phyloP scores from a whole-genome alignment of 1,140 invertebrate species.

The Helicoverpa armigera region DNA sequence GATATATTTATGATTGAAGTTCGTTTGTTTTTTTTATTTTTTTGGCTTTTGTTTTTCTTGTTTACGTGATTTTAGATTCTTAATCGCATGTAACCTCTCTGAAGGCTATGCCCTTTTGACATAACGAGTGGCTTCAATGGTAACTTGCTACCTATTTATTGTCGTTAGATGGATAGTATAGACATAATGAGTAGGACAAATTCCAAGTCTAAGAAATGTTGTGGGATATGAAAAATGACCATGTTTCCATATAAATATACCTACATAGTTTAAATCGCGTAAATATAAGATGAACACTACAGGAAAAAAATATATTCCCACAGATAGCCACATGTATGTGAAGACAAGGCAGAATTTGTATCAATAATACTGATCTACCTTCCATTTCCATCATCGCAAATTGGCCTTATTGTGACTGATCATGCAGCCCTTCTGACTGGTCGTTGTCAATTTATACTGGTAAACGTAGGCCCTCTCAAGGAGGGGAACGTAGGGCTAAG shows the following conservation, averaged over 20 bases:
- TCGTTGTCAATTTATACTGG: constrained; percentile 63
- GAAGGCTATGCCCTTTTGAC: too few species aligned
- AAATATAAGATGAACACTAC: not conserved
- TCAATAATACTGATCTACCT: constrained; percentile 1
- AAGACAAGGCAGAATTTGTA: not conserved
- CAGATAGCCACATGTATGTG: too few species aligned
- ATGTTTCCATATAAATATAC: too few species aligned
- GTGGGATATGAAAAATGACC: not conserved
- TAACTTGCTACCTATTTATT: too few species aligned
- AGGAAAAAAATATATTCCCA: too few species aligned
- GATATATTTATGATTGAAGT: constrained; percentile 15
- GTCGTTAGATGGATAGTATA: too few species aligned
- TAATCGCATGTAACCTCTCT: too few species aligned
- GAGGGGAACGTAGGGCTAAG: constrained; percentile 58
- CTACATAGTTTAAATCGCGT: too few species aligned
- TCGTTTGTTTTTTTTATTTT: constrained; percentile 31
- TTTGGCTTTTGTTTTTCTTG: not conserved
- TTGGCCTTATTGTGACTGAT: constrained; percentile 45
- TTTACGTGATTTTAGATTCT: not conserved
- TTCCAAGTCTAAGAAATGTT: too few species aligned
- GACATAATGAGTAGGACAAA: too few species aligned
- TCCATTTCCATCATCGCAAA: constrained; percentile 26
- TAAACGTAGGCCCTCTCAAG: constrained; percentile 64
- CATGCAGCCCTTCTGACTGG: constrained; percentile 21
- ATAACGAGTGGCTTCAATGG: too few species aligned